A percentile compares a stretch with the other conserved stretches of the same genome.
phyloP scores from a whole-genome alignment of 37 sponge, comb jelly and placozoan species.

The Eunapius fragilis region DNA sequence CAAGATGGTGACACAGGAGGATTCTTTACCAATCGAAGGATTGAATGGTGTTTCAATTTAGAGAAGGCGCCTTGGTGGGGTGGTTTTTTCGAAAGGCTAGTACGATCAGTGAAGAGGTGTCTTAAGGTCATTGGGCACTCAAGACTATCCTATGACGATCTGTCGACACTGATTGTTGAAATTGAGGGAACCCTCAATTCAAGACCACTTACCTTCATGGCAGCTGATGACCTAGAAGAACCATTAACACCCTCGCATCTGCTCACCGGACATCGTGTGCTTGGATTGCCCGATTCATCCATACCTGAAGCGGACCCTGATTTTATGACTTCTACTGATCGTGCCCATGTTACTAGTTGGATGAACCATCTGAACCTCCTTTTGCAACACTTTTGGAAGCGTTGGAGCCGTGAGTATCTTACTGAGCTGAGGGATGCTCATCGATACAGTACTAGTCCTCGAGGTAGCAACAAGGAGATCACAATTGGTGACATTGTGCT shows the following conservation, averaged over 20 bases:
- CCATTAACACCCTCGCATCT: constrained; percentile 46
- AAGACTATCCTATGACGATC: constrained; percentile 45
- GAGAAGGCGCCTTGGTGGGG: constrained; percentile 66
- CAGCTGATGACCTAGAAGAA: constrained; percentile 28
- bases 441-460: constrained; percentile 1
- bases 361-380: neutral
- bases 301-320: neutral
- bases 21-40: constrained; percentile 1
- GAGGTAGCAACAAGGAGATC: neutral
- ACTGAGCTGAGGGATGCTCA: constrained; percentile 9
- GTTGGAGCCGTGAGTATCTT: constrained; percentile 6
- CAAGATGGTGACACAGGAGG: constrained; percentile 19
- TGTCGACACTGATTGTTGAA: constrained; percentile 38
- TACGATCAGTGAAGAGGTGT: constrained; percentile 41
- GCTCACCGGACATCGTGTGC: neutral
- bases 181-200: constrained; percentile 37
- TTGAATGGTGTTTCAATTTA: too few species aligned
- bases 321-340: neutral
- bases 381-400: constrained; percentile 12
- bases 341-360: neutral
- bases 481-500: constrained; percentile 13
- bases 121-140: constrained; percentile 37
- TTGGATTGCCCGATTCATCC: too few species aligned
- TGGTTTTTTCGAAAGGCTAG: constrained; percentile 51
- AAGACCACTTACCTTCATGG: constrained; percentile 32